These are phyloP conservation scores for Enteromius argenteus DNA, from an alignment of 2,797 vertebrate species.

Conservation along the genomic window DNA sequence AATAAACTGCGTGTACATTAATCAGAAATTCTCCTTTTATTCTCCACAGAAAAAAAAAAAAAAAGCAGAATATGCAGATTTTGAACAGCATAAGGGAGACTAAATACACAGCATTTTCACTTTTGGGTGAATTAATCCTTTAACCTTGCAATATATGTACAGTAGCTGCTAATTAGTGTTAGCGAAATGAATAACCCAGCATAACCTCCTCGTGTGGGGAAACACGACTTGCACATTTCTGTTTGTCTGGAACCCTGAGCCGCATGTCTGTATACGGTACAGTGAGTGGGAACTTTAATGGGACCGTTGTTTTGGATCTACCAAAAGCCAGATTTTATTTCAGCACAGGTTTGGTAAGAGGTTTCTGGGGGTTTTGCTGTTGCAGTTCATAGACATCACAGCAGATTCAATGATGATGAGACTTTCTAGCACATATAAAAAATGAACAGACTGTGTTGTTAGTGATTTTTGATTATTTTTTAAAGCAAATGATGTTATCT, in stretches of 20 bases:
- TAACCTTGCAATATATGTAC: conserved; percentile 67
- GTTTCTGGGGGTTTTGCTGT: conserved; percentile 31
- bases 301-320: conserved; percentile 70
- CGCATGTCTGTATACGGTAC: conserved; percentile 77
- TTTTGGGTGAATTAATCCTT: conserved; percentile 31
- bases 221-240: conserved; percentile 84
- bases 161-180: conserved; percentile 78
- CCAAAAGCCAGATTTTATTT: conserved; percentile 60
- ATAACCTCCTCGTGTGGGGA: conserved; percentile 77
- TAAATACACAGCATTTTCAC: conserved; percentile 22
- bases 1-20: neutral
- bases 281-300: conserved; percentile 59
- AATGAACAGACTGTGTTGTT: conserved; percentile 8
- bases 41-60: neutral
- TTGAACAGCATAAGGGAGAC: neutral
- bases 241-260: conserved; percentile 83
- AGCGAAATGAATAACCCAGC: conserved; percentile 82
- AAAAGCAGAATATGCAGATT: neutral
- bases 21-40: neutral
- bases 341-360: conserved; percentile 35
- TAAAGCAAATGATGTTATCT: neutral
- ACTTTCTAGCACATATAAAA: conserved; percentile 9
- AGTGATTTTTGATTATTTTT: neutral
- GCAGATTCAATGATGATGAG: conserved; percentile 24
- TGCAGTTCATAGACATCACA: conserved; percentile 57